These are phyloP conservation scores for Leptinotarsa lineolata DNA, from an alignment of 1,140 invertebrate species.

Conservation along the genomic window DNA sequence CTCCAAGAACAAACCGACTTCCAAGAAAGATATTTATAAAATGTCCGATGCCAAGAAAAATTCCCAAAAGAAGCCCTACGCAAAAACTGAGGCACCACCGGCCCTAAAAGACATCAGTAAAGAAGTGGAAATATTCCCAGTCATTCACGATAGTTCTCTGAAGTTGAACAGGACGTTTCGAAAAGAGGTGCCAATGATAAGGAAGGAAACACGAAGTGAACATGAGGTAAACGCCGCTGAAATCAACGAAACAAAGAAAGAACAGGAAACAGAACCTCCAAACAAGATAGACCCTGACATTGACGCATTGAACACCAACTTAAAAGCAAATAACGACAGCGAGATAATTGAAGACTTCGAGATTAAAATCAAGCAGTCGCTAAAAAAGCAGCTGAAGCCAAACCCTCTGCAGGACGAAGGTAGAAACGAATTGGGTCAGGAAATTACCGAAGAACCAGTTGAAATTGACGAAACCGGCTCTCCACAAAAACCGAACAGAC, in stretches of 20 bases:
- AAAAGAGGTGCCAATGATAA: constrained; percentile 47
- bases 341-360: constrained; percentile 27
- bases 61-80: neutral
- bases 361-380: constrained; percentile 1
- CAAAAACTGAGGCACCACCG: constrained; percentile 17
- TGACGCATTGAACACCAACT: constrained; percentile 38
- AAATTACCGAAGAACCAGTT: neutral
- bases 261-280: constrained; percentile 14
- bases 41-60: constrained; percentile 32
- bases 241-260: constrained; percentile 9
- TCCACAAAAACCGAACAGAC: constrained; percentile 53
- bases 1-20: constrained; percentile 24
- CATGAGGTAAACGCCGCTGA: neutral
- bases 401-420: constrained; percentile 31
- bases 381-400: constrained; percentile 42
- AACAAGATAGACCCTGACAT: constrained; percentile 43
- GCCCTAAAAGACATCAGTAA: constrained; percentile 32
- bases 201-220: neutral
- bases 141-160: constrained; percentile 40
- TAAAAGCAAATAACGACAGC: constrained; percentile 38
- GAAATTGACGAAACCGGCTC: constrained; percentile 42
- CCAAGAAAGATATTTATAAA: constrained; percentile 35
- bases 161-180: constrained; percentile 52
- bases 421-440: neutral
- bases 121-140: constrained; percentile 51